Conservation (phyloP, 2,888 invertebrate genomes). For the Trimorus sp. region DNA sequence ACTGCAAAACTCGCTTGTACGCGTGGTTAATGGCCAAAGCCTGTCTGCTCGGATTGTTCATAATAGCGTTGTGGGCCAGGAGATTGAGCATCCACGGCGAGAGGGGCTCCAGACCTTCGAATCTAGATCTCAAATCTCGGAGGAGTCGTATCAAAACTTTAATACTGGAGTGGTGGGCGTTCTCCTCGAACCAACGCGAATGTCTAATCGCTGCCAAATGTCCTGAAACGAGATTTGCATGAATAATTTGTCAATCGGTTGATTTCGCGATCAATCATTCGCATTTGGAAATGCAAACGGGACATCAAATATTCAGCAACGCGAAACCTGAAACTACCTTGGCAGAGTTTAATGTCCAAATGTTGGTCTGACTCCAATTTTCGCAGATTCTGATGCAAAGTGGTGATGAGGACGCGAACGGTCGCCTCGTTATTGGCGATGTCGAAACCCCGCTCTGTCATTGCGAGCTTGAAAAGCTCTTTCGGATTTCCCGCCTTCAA, state of each 20-base stretch:
- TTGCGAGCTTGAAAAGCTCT: constrained; percentile 83
- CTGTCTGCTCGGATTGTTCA: constrained; percentile 97
- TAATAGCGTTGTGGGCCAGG: constrained; percentile 96
- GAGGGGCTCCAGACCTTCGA: constrained; percentile 94
- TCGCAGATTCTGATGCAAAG: constrained; percentile 95
- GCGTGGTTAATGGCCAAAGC: constrained; percentile 96
- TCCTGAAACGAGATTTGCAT: constrained; percentile 79
- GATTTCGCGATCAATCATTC: too few species aligned
- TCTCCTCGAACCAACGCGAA: constrained; percentile 99
- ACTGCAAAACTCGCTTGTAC: constrained; percentile 92
- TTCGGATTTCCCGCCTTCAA: constrained; percentile 88
- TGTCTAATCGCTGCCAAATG: constrained; percentile 97
- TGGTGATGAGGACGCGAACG: constrained; percentile 95
- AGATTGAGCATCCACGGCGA: constrained; percentile 99
- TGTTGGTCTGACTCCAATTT: constrained; percentile 95
- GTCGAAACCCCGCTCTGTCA: constrained; percentile 92
- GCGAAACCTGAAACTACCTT: constrained; percentile 76
- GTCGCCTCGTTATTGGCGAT: constrained; percentile 92
- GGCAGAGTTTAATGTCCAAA: constrained; percentile 84
- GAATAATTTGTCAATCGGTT: too few species aligned
- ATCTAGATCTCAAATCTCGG: constrained; percentile 94
- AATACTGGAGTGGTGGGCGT: constrained; percentile 97
- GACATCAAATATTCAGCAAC: too few species aligned
- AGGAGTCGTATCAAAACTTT: constrained; percentile 96
- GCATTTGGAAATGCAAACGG: too few species aligned